Base-by-base conservation (phyloP, 2,113 vertebrate species). In the Brachyhypopomus gauderio region DNA sequence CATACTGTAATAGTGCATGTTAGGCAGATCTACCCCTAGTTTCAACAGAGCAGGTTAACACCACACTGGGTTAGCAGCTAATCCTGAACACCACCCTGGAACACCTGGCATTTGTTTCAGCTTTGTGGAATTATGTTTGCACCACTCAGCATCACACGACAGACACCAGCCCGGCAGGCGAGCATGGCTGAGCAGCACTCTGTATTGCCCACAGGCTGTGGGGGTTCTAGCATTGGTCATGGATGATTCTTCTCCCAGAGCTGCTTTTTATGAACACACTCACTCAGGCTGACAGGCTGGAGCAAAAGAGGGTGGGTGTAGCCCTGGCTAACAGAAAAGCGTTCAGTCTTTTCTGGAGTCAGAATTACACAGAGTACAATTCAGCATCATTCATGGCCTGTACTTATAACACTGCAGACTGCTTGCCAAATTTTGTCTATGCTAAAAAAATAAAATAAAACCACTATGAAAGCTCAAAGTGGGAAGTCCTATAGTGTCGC, bases 221-320 rank as follows among this genome's bases (percentile, higher is more conserved):
- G 34, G 45, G 36, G 19, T 70, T 70, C 8, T 19, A 36, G 64
- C 30, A 7, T n/a, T 67, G 34, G 34, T 67, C 64, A 67, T 67
- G 64, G 64, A 20, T 70, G 66, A 70, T 38, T 70, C 38, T n/a
- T 38, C 20, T 70, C 66, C 20, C 66, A 9, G 19, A 70, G 36
- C 66, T 34, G 36, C 64, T 41, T 70, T 70, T 70, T 70, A 70
- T 70, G 36, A 70, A 70, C 36, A 70, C 36, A 70, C 66, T 70
- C n/a, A 70, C 64, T 67, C 64, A 67, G 19, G 4, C 64, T 67
- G 64, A 67, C 64, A 67, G 34, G 30, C 64, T 17, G 7, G 22
- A 70, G 22, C 66, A 70, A 70, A 20, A 70, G 34, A 8, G 19
- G n/a, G 66, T 30, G 64, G 64, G 5, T 41, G 20, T n/a, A 70